These are phyloP conservation scores for Drosophila picticornis DNA, from an alignment of 2,888 invertebrate genomes.

Conservation along the genomic window DNA sequence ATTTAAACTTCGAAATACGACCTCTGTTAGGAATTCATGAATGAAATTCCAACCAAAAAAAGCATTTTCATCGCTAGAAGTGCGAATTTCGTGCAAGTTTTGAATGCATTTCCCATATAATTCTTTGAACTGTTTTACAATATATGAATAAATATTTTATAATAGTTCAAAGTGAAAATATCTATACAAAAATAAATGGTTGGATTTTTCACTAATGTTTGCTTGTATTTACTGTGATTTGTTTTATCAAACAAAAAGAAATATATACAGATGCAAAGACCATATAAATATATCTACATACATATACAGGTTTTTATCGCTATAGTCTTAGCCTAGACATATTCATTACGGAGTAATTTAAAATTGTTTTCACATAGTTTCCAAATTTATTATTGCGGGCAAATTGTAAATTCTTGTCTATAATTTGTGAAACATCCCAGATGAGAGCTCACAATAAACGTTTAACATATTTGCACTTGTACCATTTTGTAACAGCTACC, in stretches of 20 bases:
- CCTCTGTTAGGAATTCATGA: background rate
- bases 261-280: background rate
- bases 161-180: background rate
- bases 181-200: background rate
- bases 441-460: background rate
- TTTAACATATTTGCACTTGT: background rate
- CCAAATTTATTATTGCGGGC: background rate
- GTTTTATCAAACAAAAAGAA: background rate
- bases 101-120: background rate
- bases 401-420: background rate
- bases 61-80: background rate
- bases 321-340: background rate
- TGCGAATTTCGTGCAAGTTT: background rate
- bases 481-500: background rate
- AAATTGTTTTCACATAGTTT: background rate
- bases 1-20: background rate
- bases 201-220: slow-evolving; percentile 17
- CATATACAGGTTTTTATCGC: background rate
- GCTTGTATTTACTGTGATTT: background rate
- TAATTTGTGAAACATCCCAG: slow-evolving; percentile 8
- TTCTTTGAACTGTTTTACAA: background rate
- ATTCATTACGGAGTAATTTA: background rate
- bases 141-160: background rate
- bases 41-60: background rate
- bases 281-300: background rate